Evolutionary conservation across 1,140 invertebrate species (phyloP), one percentile per base, ranked within the genome.

Genomic region (Helicoverpa armigera): DNA sequence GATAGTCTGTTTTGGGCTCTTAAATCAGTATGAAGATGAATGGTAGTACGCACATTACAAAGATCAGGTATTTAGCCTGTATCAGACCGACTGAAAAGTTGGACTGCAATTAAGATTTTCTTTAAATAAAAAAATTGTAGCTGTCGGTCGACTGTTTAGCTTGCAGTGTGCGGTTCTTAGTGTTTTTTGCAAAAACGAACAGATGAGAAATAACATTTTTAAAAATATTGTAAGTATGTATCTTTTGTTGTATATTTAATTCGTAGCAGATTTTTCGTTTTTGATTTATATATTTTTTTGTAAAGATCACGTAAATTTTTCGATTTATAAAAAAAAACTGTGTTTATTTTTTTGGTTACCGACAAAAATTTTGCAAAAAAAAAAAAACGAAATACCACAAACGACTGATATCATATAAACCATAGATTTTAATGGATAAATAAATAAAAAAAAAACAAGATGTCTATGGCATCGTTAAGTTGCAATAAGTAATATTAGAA

Each of bases 401-500:
- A 83, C 63, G 82, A 85, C 85, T 86, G 83, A 86, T 77, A 60
- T 74, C 43, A 60, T 81, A 82, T 70, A 80, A 82, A 82, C 51
- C 58, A 80, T 86, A 86, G 78, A 67, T 63, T 63, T 79, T 61
- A 72, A 54, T 61, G 73, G 58, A 82, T 51, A 12, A 51, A 61
- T 67, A 51, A 56, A 79, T 48, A 78, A 56, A 60, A 69, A 77
- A 82, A 82, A 72, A 79, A 80, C 58, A 81, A 23, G 86, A 74
- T 86, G 84, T 87, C 86, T 76, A 73, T 83, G 86, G 82, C 86
- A 80, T 82, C 82, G 82, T 70, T 54, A 35, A 43, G 83, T 87
- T 85, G 86, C 86, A 87, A 87, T 87, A 87, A 87, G 86, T 87
- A 85, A 82, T 80, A 76, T 80, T 83, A 83, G 73, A 78, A 73